These are phyloP conservation scores for Esox niger DNA, from an alignment of 2,113 vertebrate species.

Conservation along the genomic window DNA sequence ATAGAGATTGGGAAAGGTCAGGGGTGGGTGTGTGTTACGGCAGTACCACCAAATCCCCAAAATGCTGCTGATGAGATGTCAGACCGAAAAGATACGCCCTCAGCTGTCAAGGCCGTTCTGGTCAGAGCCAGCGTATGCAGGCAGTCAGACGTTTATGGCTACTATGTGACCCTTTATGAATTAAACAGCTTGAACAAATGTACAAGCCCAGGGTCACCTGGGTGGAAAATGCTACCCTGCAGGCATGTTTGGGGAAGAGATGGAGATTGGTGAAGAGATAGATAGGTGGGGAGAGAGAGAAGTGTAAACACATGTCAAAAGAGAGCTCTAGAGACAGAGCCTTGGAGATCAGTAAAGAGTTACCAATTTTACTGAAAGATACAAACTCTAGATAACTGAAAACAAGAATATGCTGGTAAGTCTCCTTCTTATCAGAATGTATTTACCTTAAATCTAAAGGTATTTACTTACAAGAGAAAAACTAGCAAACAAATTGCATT, in stretches of 20 bases:
- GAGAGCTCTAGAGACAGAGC: not conserved
- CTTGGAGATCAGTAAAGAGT: too few species aligned
- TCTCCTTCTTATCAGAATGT: too few species aligned
- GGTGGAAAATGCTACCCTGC: slow-evolving; percentile 68
- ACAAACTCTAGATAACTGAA: too few species aligned
- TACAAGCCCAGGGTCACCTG: too few species aligned
- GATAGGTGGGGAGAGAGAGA: not conserved
- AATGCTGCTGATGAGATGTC: not conserved
- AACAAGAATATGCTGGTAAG: too few species aligned
- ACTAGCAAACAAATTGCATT: too few species aligned
- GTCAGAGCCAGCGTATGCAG: slow-evolving; percentile 56
- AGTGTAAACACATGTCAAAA: not conserved
- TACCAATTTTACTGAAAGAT: too few species aligned
- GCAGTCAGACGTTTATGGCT: slow-evolving; percentile 70
- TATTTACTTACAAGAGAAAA: too few species aligned
- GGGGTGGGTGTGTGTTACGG: not conserved
- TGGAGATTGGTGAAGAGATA: not conserved
- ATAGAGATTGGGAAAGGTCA: not conserved
- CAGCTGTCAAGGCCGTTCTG: slow-evolving; percentile 52
- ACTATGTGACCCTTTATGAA: slow-evolving; percentile 79
- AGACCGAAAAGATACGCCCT: slow-evolving; percentile 2
- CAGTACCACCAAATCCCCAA: slow-evolving; percentile 19
- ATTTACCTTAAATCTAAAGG: too few species aligned
- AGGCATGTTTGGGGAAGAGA: slow-evolving; percentile 55
- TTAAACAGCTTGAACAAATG: slow-evolving; percentile 86